Evolutionary conservation across 2,888 invertebrate species (phyloP).

Genomic region (Andrena dorsata): DNA sequence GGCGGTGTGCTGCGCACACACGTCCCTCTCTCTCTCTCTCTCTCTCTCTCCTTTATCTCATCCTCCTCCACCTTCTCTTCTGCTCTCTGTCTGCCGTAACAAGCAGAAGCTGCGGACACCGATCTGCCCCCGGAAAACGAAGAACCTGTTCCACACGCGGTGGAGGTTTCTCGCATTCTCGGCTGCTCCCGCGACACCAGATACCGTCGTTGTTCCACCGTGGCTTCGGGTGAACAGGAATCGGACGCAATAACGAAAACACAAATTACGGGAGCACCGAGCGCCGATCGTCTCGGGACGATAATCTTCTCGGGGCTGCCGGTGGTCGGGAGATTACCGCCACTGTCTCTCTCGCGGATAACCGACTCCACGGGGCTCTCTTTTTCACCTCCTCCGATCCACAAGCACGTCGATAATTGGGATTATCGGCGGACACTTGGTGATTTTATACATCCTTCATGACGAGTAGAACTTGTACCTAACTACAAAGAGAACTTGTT

Average conservation of each 20-base stretch:
- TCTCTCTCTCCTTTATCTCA: neutral
- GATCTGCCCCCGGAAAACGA: constrained; percentile 78
- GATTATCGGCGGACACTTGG: neutral
- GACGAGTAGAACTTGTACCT: no score
- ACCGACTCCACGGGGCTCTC: no score
- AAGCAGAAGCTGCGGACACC: constrained; percentile 42
- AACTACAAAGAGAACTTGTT: neutral
- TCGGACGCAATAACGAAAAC: constrained; percentile 65
- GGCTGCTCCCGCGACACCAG: constrained; percentile 62
- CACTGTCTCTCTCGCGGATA: neutral
- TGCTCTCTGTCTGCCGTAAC: constrained; percentile 26
- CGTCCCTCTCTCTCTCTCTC: neutral
- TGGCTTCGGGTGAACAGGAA: constrained; percentile 50
- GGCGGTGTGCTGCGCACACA: constrained; percentile 45
- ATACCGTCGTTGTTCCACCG: constrained; percentile 51
- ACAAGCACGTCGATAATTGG: constrained; percentile 7
- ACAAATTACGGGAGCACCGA: constrained; percentile 70
- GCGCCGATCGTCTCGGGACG: constrained; percentile 53
- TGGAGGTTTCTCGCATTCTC: constrained; percentile 71
- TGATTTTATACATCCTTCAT: neutral
- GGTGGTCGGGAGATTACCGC: constrained; percentile 53
- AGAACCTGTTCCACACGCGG: constrained; percentile 77
- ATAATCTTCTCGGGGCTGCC: constrained; percentile 42
- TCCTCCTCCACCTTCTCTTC: neutral
- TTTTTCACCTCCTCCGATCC: neutral